Conservation (phyloP, 2,113 vertebrate species). For the Planiliza haematocheilus region DNA sequence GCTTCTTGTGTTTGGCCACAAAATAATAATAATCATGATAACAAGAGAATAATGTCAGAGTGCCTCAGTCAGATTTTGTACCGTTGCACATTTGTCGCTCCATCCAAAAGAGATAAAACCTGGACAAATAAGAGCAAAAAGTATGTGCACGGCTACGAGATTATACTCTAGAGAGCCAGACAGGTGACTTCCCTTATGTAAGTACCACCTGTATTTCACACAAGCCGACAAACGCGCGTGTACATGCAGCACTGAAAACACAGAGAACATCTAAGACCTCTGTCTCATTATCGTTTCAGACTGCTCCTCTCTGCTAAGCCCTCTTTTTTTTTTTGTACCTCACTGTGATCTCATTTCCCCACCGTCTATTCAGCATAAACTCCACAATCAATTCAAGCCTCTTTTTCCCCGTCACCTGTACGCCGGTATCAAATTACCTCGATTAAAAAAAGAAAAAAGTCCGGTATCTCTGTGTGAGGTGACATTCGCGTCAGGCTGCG, state of each 20-base stretch:
- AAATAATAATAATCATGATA: too few species aligned
- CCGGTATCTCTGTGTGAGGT: background rate
- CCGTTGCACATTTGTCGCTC: too few species aligned
- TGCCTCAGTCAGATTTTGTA: background rate
- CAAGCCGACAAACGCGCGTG: conserved; percentile 16
- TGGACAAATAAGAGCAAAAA: background rate
- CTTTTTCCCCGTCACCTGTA: background rate
- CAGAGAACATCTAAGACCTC: conserved; percentile 3
- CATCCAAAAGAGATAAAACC: too few species aligned
- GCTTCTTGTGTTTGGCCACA: background rate
- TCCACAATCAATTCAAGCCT: background rate
- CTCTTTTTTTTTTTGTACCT: background rate
- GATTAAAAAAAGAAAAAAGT: too few species aligned
- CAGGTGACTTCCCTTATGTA: background rate
- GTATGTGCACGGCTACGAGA: background rate
- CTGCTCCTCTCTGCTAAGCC: background rate
- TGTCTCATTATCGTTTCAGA: conserved; percentile 45
- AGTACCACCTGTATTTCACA: conserved; percentile 6
- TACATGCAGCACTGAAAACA: background rate
- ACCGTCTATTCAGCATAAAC: conserved; percentile 25
- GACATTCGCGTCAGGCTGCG: conserved; percentile 22
- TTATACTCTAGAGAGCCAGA: background rate
- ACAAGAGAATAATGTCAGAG: background rate
- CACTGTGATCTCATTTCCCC: conserved; percentile 30
- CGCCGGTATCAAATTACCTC: conserved; percentile 14